Evolutionary conservation across 2,888 invertebrate genomes (phyloP), one percentile per base, ranked within the genome.

Genomic region (Heliconius charithonia): DNA sequence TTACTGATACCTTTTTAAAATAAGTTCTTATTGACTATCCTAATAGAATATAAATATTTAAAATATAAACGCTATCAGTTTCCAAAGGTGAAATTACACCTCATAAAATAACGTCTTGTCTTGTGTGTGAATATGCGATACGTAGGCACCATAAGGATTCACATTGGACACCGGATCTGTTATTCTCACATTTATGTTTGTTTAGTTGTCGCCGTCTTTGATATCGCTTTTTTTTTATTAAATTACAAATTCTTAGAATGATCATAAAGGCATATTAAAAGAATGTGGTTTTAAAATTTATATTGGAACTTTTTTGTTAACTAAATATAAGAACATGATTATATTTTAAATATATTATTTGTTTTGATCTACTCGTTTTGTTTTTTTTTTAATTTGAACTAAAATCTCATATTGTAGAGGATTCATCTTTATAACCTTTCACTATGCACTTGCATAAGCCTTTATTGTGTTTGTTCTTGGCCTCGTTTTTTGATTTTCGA

Each of bases 391-490:
- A n/a, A 41, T 32, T 67, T 41, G 12, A 37, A n/a, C 0, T 37
- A 41, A 25, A n/a, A n/a, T 56, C 29, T n/a, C 29, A 67, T 16
- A 65, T 78, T 80, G 63, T 56, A 76, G 62, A 73, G 73, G 29
- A 45, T 72, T 79, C 71, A 37, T 79, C 76, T 79, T 74, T 77
- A 79, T 75, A 75, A 76, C 87, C 89, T 90, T 89, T 89, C 90
- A 85, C 86, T 82, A 80, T 81, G 82, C 84, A 82, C 81, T 85
- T 86, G 85, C 86, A 84, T 85, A 85, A 85, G 80, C 78, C 79
- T 77, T 84, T 84, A 85, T 85, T 86, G 82, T 86, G 84, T 85
- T 85, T 86, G 88, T 87, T 89, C 89, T 88, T 89, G 90, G 85
- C 89, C 89, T 81, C 85, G 83, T 86, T 90, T 83, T 83, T 66